Base-by-base conservation (phyloP, 2,113 vertebrate genomes). In the Silurus meridionalis region DNA sequence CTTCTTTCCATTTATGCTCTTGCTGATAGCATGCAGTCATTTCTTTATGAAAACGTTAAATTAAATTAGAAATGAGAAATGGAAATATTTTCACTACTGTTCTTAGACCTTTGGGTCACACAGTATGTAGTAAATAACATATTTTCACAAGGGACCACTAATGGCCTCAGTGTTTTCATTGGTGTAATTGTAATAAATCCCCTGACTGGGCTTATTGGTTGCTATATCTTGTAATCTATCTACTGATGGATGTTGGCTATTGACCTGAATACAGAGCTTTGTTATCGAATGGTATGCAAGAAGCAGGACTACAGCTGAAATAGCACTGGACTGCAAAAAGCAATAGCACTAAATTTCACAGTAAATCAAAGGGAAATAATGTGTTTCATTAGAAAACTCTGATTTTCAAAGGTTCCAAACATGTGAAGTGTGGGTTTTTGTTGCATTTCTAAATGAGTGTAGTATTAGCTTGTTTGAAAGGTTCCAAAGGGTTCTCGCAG, bases 401-500 rank as follows among this genome's bases (percentile, higher is more conserved):
- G 52, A 13, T 8, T 78, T 14, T 15, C 25, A 28, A 57, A 57
- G 11, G 17, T 17, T 28, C 11, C 52, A 28, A 57, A 53, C 28
- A 55, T n/a, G 50, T 78, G 9, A 74, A 21, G 77, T 58, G 53
- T 9, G 53, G 17, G 14, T 37, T 79, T 79, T 11, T 28, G 2
- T 79, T 28, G 25, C 21, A 23, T 61, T 48, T 80, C 11, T 37
- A 80, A 61, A 61, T 6, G 6, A 61, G 55, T 15, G 0, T 58
- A 58, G 7, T 7, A 37, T 61, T 21, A 48, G 57, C 57, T 21
- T 61, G 4, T 61, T 28, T 28, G 3, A 10, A 61, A 61, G 78
- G 78, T 61, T 80, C 19, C 61, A 48, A 80, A 80, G 37, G 58
- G 19, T 80, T 48, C 57, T 80, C 17, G 19, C 84, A 53, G 80